phyloP scores from a whole-genome alignment of 2,113 vertebrate species.

The Thalassoma bifasciatum region DNA sequence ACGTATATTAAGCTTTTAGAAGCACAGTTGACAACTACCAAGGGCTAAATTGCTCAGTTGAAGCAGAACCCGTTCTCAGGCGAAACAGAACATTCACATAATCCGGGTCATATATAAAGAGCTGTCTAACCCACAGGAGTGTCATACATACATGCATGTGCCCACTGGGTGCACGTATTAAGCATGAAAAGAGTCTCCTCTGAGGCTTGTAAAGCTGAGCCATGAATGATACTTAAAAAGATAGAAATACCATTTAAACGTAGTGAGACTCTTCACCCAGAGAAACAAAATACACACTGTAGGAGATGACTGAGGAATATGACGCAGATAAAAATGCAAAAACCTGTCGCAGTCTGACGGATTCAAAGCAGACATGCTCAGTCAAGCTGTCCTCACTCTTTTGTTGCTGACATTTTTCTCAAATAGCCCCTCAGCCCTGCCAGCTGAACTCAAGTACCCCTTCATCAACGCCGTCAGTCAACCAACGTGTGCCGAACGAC shows the following conservation, averaged over 20 bases:
- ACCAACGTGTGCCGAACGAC: neutral
- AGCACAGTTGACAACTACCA: conserved; percentile 70
- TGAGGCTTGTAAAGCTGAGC: conserved; percentile 26
- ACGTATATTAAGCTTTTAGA: conserved; percentile 78
- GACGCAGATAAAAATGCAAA: neutral
- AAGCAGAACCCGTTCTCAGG: conserved; percentile 72
- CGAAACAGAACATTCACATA: conserved; percentile 55
- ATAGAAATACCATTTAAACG: conserved; percentile 23
- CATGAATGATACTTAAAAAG: conserved; percentile 18
- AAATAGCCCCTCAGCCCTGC: neutral
- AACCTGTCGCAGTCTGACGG: neutral
- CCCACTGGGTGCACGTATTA: conserved; percentile 19
- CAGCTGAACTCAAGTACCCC: neutral
- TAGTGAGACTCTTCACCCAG: neutral
- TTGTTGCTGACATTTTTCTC: neutral
- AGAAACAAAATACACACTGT: neutral
- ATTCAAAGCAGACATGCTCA: neutral
- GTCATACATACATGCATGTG: conserved; percentile 39
- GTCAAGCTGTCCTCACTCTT: neutral
- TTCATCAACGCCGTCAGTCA: neutral
- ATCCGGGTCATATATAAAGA: conserved; percentile 66
- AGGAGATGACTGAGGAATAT: neutral
- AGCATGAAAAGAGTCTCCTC: conserved; percentile 33
- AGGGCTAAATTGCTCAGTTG: conserved; percentile 72
- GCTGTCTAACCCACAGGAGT: conserved; percentile 40